phyloP scores from a whole-genome alignment of 2,113 vertebrate genomes.

The Circaetus gallicus region DNA sequence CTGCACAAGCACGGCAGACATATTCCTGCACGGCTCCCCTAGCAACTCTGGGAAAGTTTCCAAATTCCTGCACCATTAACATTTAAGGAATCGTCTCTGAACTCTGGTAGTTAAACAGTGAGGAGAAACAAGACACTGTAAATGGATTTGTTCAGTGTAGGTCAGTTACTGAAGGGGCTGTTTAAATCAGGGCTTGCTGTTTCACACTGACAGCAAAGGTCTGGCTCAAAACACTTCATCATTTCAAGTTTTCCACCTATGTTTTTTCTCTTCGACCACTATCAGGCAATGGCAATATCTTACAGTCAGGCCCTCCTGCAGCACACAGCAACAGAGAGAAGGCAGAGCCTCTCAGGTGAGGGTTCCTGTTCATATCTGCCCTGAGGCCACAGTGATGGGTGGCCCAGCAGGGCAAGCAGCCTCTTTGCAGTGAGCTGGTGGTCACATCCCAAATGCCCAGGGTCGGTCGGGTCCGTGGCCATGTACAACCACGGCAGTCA shows the following conservation, averaged over 20 bases:
- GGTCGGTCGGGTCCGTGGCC: neutral
- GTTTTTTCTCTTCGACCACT: neutral
- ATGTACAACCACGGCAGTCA: rapidly evolving
- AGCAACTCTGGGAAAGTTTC: conserved; percentile 53
- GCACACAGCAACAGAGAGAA: neutral
- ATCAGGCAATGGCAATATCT: neutral
- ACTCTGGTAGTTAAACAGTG: conserved; percentile 31
- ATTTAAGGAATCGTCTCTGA: conserved; percentile 61
- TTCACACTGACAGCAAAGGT: neutral
- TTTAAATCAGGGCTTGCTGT: conserved; percentile 34
- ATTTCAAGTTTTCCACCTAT: neutral
- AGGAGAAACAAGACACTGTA: conserved; percentile 56
- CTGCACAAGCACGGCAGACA: conserved; percentile 11
- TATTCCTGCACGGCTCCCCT: conserved; percentile 23
- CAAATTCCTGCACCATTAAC: conserved; percentile 65
- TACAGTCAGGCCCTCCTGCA: rapidly evolving
- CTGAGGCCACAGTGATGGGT: neutral
- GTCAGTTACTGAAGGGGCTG: conserved; percentile 2
- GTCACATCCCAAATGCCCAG: neutral
- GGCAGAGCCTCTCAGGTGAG: neutral
- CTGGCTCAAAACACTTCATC: conserved; percentile 7
- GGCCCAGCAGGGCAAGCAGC: neutral
- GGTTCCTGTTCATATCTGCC: neutral
- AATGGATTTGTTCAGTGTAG: conserved; percentile 50
- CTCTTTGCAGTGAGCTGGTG: rapidly evolving